Evolutionary conservation across 2,888 invertebrate species (phyloP).

Genomic region (Orthosia incerta): DNA sequence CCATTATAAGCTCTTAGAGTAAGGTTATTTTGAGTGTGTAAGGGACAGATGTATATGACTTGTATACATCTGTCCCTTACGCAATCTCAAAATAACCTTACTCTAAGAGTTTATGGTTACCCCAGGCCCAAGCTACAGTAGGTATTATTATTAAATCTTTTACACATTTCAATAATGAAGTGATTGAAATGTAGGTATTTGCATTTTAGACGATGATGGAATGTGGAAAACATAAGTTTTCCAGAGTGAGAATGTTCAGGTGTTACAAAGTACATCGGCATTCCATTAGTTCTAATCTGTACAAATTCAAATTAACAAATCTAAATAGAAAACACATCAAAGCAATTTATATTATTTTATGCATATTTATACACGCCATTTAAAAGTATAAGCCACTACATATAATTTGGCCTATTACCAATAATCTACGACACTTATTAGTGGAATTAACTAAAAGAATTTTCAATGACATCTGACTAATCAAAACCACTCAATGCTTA

Average conservation of each 20-base stretch:
- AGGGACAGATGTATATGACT: too few relatives aligned
- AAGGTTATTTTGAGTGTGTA: too few relatives aligned
- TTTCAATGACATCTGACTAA: constrained; percentile 66
- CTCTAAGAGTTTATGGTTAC: too few relatives aligned
- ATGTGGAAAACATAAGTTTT: constrained; percentile 14
- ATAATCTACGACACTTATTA: constrained; percentile 64
- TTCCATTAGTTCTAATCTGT: constrained; percentile 47
- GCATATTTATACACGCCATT: constrained; percentile 58
- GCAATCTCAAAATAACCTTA: too few relatives aligned
- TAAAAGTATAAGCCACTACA: constrained; percentile 55
- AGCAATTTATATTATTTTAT: constrained; percentile 52
- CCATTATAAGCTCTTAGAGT: too few relatives aligned
- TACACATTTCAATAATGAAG: neutral
- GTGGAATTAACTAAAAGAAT: constrained; percentile 66
- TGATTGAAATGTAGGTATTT: neutral
- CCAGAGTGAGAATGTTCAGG: constrained; percentile 20
- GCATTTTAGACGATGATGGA: neutral
- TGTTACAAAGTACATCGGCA: constrained; percentile 23
- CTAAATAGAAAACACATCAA: constrained; percentile 57
- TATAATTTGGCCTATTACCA: constrained; percentile 59
- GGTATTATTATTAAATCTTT: too few relatives aligned
- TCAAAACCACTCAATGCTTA: constrained; percentile 72
- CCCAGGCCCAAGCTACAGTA: too few relatives aligned
- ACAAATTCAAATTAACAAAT: constrained; percentile 50
- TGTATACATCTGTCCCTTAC: too few relatives aligned